Base-by-base conservation (phyloP, 1,140 invertebrate species). In the Drosophila kohkoa region DNA sequence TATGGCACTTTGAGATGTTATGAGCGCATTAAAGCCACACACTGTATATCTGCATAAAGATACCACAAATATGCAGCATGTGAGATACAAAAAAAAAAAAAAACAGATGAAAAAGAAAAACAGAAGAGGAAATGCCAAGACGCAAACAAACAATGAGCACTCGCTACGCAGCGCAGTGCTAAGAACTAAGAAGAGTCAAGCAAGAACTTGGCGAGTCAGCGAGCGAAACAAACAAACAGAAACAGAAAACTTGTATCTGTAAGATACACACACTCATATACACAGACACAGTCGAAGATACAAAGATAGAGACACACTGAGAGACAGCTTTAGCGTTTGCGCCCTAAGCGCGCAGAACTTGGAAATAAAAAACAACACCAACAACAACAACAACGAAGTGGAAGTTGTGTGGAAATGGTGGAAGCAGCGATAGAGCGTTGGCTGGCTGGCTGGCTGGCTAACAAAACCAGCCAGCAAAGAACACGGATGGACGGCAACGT, bases 211-310 rank as follows among this genome's bases (percentile, higher is more conserved):
- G 52, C 78, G 52, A 69, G 75, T 60, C 80, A 81, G 79, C 69
- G 85, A 89, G 79, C 82, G 81, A 83, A 83, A 83, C 83, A 89
- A 81, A 88, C 74, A 87, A 82, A 87, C 82, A 81, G 80, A 75
- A 79, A 87, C 76, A 75, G 70, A 86, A 75, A 58, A 68, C 77
- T 65, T 65, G 62, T 65, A 65, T 65, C 62, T 65, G 20, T 43
- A 43, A 79, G 71, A 60, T 38, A 58, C 48, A 85, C 46, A 76
- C 48, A 71, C 43, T 79, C 48, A 69, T 25, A 69, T 43, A 54
- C 10, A 58, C 7, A 59, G 5, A 55, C 48, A 62, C 32, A 54
- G 43, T 30, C 7, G 41, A 5, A 15, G 28, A 62, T n/a, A 5
- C 79, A 88, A 74, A 88, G 79, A 87, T 79, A 74, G 71, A 81